These are phyloP conservation scores for Ambastaia sidthimunki DNA, from an alignment of 2,797 vertebrate genomes.

Conservation along the genomic window DNA sequence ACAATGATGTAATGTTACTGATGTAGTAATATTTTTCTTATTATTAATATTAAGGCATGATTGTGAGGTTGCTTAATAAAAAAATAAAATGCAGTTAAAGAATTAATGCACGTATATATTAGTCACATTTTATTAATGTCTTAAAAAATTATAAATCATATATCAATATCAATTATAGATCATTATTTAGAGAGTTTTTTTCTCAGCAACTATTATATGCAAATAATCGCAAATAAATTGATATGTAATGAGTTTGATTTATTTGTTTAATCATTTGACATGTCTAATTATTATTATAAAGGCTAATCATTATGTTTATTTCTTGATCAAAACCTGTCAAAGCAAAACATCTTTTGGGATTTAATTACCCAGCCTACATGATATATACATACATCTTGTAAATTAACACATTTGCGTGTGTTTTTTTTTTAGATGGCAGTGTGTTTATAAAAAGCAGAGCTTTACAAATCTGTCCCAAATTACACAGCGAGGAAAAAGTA, in stretches of 20 bases:
- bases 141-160: too few species aligned
- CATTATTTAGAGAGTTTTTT: too few species aligned
- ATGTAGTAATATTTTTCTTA: too few species aligned
- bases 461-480: slow-evolving; percentile 66
- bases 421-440: slow-evolving; percentile 41
- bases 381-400: slow-evolving; percentile 61
- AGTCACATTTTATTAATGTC: too few species aligned
- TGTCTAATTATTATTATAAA: background rate
- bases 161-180: too few species aligned
- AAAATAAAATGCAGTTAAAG: too few species aligned
- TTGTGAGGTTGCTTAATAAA: too few species aligned
- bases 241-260: background rate
- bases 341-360: background rate
- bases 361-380: slow-evolving; percentile 4
- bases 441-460: slow-evolving; percentile 55
- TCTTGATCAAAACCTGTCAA: background rate
- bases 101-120: too few species aligned
- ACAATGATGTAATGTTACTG: too few species aligned
- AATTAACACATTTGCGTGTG: slow-evolving; percentile 58
- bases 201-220: too few species aligned
- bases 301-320: background rate
- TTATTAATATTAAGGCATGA: too few species aligned
- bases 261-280: background rate
- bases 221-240: background rate
- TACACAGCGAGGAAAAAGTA: slow-evolving; percentile 57